phyloP scores from a whole-genome alignment of 1,140 invertebrate species.

The Papilio polytes region DNA sequence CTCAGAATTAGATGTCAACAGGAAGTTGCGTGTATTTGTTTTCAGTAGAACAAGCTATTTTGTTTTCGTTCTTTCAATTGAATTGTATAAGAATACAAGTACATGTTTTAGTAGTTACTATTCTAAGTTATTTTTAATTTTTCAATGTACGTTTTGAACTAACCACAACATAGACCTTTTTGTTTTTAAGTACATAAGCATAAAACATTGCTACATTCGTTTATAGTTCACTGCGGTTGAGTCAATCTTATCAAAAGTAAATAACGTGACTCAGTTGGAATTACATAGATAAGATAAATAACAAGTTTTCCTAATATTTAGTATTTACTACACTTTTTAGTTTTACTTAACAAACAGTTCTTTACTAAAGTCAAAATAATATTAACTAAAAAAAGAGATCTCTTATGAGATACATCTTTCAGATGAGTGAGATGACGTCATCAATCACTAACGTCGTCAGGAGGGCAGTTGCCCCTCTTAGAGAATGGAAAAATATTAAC shows the following conservation, averaged over 20 bases:
- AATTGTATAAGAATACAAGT: too few relatives aligned
- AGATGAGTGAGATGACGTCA: not conserved
- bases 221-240: not conserved
- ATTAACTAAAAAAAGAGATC: not conserved
- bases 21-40: not conserved
- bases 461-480: too few relatives aligned
- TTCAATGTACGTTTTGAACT: not conserved
- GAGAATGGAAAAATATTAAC: too few relatives aligned
- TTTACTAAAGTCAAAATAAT: not conserved
- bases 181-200: not conserved
- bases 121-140: not conserved
- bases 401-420: not conserved
- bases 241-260: not conserved
- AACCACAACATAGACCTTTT: not conserved
- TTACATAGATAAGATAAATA: slow-evolving; percentile 5
- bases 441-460: too few relatives aligned
- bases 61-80: too few relatives aligned
- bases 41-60: too few relatives aligned
- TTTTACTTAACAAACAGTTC: not conserved
- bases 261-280: not conserved
- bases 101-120: too few relatives aligned
- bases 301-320: not conserved
- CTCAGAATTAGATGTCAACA: not conserved
- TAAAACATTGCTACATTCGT: not conserved
- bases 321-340: not conserved